Base-by-base conservation (phyloP, 2,888 invertebrate genomes). In the Charanyca ferruginea region DNA sequence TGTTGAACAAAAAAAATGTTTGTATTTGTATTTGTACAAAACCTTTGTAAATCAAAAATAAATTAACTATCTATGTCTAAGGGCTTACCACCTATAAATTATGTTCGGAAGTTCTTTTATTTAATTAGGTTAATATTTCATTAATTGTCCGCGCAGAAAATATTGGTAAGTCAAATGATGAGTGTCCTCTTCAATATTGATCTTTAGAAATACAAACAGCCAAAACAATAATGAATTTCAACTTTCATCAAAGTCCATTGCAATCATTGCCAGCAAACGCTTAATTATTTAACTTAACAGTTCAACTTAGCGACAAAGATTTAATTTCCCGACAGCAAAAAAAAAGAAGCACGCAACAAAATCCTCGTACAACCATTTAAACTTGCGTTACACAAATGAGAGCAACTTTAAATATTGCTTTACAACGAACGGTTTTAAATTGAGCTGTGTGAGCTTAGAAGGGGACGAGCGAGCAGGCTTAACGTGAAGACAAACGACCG, bases 401-500 rank as follows among this genome's bases (percentile, higher is more conserved):
- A 69, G 75, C 80, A 84, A 83, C 83, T 85, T 85, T 86, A 87
- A 86, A 87, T 86, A 87, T 87, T 85, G 86, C 88, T 83, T 80
- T 79, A 83, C 81, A 81, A 66, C 71, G 73, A 83, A 87, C 81
- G 81, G 83, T 84, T 87, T 87, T 80, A 87, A 88, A 87, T 87
- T 88, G 88, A 87, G 87, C 89, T 81, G 84, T 82, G 85, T 77
- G 79, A 80, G 87, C 87, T 84, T 86, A 84, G 71, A 64, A 62
- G 64, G 79, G 85, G 81, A 78, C 82, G 80, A 81, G 84, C 74
- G 80, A 53, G 58, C 80, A 72, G 72, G 88, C 86, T 89, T 86
- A 87, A 78, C 80, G 75, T 66, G 81, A 89, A 88, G 88, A 88
- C 85, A 89, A 88, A 89, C 87, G 89, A 86, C 87, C 83, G 73